Evolutionary conservation across 2,113 vertebrate genomes (phyloP), one percentile per base, ranked within the genome.

Genomic region (Octodon degus): DNA sequence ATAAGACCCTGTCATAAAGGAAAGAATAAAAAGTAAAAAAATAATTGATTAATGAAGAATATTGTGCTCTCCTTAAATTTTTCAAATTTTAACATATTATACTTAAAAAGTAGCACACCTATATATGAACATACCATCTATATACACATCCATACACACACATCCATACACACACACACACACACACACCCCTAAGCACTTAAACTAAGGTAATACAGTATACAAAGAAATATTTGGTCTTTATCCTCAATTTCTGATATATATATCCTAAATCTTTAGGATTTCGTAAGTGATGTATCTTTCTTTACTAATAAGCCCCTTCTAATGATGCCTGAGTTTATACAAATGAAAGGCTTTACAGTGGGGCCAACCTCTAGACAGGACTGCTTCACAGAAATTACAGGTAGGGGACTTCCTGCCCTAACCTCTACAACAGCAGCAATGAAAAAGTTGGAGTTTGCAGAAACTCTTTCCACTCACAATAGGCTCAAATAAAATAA

Each of bases 31-130:
- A 67, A 67, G 32, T 22, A 62, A 62, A 62, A 62, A 43, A 43
- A 43, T 43, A 90, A 58, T n/a, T 81, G 34, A 80, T 47, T 86
- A 86, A 58, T 85, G 65, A 95, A 70, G 68, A 95, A 55, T 60
- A 63, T 53, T 40, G 14, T 25, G 17, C 34, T 50, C 50, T 86
- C 62, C 67, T 72, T 55, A 13, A 40, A 53, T 47, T 55, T 81
- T 67, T 81, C 32, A 74, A 27, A 58, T 88, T 88, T 93, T 55
- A 85, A 62, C 55, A 89, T 7, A 7, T 1, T 76, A 25, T 10
- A 25, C 50, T 85, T 65, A 67, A 76, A 89, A 86, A 93, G 82
- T 0, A 60, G 63, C 20, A 32, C 1, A 70, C 11, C 14, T 83
- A 67, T 1, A 19, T 4, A 65, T 14, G 3, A 70, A 27, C 37